Base-by-base conservation (phyloP, 2,797 vertebrate species). In the Parambassis ranga region DNA sequence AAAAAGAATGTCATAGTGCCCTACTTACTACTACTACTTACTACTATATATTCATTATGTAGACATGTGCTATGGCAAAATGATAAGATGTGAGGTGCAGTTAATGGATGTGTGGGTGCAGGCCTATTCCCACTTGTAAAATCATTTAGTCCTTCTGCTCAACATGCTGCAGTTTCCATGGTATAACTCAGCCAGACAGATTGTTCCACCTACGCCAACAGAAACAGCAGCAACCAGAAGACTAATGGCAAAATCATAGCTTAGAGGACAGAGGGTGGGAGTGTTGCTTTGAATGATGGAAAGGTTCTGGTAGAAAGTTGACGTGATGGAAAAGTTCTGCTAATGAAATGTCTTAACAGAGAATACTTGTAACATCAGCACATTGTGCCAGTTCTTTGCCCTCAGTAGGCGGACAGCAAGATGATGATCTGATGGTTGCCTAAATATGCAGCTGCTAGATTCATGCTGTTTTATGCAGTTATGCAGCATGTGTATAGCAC, bases 121-220 rank as follows among this genome's bases (percentile, higher is more conserved):
- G 19, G 26, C 38, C 43, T 9, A 46, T 65, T 71, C 60, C 60
- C 11, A 41, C 36, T 49, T 26, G 19, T 63, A 50, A 70, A 70
- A 50, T 49, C 22, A 65, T 28, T 0, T 24, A 61, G 38, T 24
- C 19, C 33, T 51, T 43, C 37, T 60, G 44, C 59, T 61, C 27
- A 39, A 13, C 51, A 64, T 22, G n/a, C n/a, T n/a, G n/a, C n/a
- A 63, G 44, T 83, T 83, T 83, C 75, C 81, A 65, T 55, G 46
- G 50, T 39, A 37, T 30, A 66, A 49, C 55, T 49, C 48, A 41
- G 51, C 8, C 56, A 71, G 49, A 61, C 24, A 63, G 58, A 58
- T 31, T 53, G 65, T 83, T 83, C 65, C 74, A 39, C 46, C 61
- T 32, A 44, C 22, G 41, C 56, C 49, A 60, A 22, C 13, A 7